These are phyloP conservation scores for Cyclura pinguis DNA, from an alignment of 2,797 vertebrate species.

Conservation along the genomic window DNA sequence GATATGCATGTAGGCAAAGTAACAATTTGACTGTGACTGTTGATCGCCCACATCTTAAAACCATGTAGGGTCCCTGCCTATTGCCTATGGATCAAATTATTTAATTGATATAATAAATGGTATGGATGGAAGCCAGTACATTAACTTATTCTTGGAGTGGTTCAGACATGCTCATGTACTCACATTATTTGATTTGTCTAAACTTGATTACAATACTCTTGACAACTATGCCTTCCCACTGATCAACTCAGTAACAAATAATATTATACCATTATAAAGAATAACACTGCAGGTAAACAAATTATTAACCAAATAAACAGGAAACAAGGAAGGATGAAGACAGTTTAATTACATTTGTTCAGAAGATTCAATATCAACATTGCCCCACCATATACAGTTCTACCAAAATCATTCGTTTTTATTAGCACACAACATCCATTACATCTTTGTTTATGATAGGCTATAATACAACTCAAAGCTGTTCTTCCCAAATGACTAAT, in stretches of 20 bases:
- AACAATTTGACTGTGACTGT: too few species aligned
- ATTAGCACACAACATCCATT: constrained; percentile 66
- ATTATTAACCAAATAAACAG: background rate
- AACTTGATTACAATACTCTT: background rate
- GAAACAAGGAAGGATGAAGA: constrained; percentile 27
- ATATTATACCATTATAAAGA: constrained; percentile 22
- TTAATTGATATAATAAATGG: too few species aligned
- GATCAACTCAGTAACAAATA: constrained; percentile 44
- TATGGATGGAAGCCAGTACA: too few species aligned
- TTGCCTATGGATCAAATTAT: too few species aligned
- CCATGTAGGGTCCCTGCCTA: too few species aligned
- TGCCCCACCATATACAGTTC: constrained; percentile 64
- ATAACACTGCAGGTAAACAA: constrained; percentile 32
- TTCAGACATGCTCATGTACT: background rate
- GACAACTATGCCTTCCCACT: background rate
- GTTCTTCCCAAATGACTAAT: constrained; percentile 68
- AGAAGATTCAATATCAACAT: constrained; percentile 60
- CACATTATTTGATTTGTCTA: background rate
- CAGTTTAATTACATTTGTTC: constrained; percentile 55
- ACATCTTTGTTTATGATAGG: constrained; percentile 56
- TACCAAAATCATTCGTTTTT: constrained; percentile 72
- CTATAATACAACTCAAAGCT: constrained; percentile 64
- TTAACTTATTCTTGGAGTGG: background rate
- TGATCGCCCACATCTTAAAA: too few species aligned
- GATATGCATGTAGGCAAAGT: too few species aligned